These are phyloP conservation scores for Agriopis leucophaearia DNA, from an alignment of 2,888 invertebrate species.

Conservation along the genomic window DNA sequence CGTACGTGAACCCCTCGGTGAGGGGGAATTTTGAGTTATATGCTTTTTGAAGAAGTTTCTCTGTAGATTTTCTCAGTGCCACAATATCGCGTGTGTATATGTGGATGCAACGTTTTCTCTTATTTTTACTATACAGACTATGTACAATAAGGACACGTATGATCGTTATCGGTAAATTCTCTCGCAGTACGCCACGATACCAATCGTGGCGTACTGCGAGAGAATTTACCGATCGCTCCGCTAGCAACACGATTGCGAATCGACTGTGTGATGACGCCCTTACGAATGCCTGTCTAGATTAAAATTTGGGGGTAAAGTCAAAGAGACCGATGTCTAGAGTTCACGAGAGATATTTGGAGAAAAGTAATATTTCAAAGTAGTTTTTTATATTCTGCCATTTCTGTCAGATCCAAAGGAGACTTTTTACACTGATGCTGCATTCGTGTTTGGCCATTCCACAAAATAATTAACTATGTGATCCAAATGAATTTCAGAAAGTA, in stretches of 20 bases:
- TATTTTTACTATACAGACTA: too few species aligned
- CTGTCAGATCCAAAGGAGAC: background rate
- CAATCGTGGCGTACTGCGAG: background rate
- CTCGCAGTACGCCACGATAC: too few species aligned
- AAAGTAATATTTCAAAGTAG: slow-evolving; percentile 21
- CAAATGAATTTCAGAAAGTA: too few species aligned
- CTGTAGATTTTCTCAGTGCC: too few species aligned
- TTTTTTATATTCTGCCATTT: slow-evolving; percentile 11
- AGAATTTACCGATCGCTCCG: background rate
- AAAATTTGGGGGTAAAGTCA: slow-evolving; percentile 11
- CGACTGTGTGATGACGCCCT: background rate
- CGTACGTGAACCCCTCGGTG: too few species aligned
- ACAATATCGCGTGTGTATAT: too few species aligned
- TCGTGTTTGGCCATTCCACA: background rate
- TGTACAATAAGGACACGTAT: too few species aligned
- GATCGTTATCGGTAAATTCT: background rate
- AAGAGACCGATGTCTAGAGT: slow-evolving; percentile 14
- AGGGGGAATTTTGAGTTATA: too few species aligned
- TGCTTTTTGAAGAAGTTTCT: too few species aligned
- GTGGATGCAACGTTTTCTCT: too few species aligned
- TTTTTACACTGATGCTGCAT: slow-evolving; percentile 3
- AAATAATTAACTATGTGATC: too few species aligned
- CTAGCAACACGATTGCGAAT: background rate
- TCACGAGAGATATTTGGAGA: slow-evolving; percentile 7
- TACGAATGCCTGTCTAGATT: slow-evolving; percentile 12